These are phyloP conservation scores for Lasiurus cinereus DNA, from an alignment of 2,113 vertebrate genomes.

Conservation along the genomic window DNA sequence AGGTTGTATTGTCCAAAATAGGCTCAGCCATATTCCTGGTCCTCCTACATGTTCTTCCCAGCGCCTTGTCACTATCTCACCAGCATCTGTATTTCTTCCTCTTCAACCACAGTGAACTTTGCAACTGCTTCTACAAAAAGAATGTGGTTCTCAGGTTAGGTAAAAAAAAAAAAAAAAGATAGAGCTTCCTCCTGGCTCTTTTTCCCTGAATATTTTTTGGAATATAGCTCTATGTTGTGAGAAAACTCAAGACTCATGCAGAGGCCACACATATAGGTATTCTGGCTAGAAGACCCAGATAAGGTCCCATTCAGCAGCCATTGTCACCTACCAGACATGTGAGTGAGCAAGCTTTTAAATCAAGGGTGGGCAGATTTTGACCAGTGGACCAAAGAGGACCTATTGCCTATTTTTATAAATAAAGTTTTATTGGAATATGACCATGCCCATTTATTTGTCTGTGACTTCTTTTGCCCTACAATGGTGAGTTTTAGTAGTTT, in stretches of 20 bases:
- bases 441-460: neutral
- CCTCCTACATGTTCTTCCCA: neutral
- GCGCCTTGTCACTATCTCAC: neutral
- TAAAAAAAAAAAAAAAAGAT: neutral
- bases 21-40: slow-evolving; percentile 26
- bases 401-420: neutral
- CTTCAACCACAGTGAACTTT: neutral
- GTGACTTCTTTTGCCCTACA: neutral
- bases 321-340: neutral
- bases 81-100: neutral
- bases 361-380: slow-evolving; percentile 6
- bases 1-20: neutral
- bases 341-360: neutral
- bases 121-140: neutral
- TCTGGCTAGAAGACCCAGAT: neutral
- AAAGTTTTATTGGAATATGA: slow-evolving; percentile 1
- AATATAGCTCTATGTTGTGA: neutral
- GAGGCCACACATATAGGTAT: neutral
- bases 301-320: neutral
- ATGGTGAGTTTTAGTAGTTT: slow-evolving; percentile 5
- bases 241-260: neutral
- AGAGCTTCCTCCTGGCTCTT: neutral
- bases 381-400: neutral
- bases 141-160: neutral
- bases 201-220: neutral